Percentiles rank a stretch among this genome's conserved stretches.
Evolutionary conservation across 2,888 invertebrate genomes (phyloP).

Genomic region (Tipula confusa): DNA sequence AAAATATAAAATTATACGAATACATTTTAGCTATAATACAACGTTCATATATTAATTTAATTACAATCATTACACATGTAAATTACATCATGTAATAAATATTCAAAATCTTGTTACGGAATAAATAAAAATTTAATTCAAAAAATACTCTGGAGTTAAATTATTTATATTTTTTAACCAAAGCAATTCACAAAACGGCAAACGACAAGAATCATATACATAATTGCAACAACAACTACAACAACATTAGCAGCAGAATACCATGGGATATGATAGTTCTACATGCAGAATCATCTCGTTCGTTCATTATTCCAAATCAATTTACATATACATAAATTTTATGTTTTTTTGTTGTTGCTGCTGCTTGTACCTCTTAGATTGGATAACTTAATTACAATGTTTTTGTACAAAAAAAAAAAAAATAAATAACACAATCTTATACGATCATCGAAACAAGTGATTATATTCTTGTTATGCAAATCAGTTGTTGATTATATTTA

Average conservation of each 20-base stretch:
- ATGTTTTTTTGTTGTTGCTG: not conserved
- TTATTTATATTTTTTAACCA: not conserved
- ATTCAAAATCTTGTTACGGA: not conserved
- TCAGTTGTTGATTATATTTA: not conserved
- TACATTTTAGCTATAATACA: not conserved
- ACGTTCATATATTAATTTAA: not conserved
- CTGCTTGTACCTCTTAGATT: too few relatives aligned
- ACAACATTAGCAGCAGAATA: too few relatives aligned
- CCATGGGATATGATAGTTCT: not conserved
- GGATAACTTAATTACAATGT: conserved; percentile 3
- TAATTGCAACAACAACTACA: conserved; percentile 1
- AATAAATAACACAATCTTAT: not conserved
- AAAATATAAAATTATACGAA: not conserved
- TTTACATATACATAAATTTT: conserved; percentile 3
- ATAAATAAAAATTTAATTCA: not conserved
- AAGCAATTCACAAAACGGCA: not conserved
- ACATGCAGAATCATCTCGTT: not conserved
- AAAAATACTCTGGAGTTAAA: not conserved
- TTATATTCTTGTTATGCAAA: conserved; percentile 20
- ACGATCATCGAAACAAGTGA: not conserved
- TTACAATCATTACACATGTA: conserved; percentile 12
- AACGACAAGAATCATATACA: not conserved
- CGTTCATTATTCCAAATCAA: not conserved
- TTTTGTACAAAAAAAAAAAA: not conserved
- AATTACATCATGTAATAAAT: conserved; percentile 14